Evolutionary conservation across 64 coral and sea anemone species (phyloP), one percentile per base, ranked within the genome.

Genomic region (Trachythela sp.): DNA sequence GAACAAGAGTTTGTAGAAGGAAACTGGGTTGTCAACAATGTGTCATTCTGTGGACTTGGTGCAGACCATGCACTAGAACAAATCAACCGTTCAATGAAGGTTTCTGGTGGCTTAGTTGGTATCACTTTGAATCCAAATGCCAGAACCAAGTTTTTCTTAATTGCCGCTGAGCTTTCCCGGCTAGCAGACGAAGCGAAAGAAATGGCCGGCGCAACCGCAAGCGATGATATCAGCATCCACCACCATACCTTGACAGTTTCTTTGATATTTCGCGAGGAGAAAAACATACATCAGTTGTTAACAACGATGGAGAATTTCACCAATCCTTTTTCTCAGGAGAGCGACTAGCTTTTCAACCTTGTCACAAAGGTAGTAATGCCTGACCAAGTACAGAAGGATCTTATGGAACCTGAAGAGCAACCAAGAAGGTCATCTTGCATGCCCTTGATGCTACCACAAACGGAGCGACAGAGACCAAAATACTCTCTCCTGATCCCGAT

Each of bases 41-140:
- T 89, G n/a, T 14, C 91, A 27, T 92, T 92, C 30, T 92, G 91
- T 89, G 54, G 48, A 29, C 15, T 92, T 64, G 91, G 91, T 26
- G 48, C 86, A 14, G 91, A 89, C 30, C 56, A 85, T 36, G 86
- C 77, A 27, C 52, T 93, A 2, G 92, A 93, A 75, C 92, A 93
- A 48, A 36, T 93, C 24, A 93, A 89, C 77, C 71, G 86, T 1
- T 92, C 91, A 24, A 92, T 92, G 91, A 92, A 92, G 84, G 91
- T 92, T 20, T 45, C 36, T 34, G 89, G 89, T 22, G 83, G 89
- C 6, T 90, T 90, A 45, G 83, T 90, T 39, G 89, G 89, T 13
- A 90, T 85, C 43, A 90, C 89, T 36, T 48, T 59, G 36, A 87
- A 64, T 87, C 86, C 86, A 27, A 70, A 14, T 52, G 85, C 90